A percentile compares a stretch with the other conserved stretches of the same genome.
Conservation (phyloP, 2,888 invertebrate species). For the Dendrolimus houi region DNA sequence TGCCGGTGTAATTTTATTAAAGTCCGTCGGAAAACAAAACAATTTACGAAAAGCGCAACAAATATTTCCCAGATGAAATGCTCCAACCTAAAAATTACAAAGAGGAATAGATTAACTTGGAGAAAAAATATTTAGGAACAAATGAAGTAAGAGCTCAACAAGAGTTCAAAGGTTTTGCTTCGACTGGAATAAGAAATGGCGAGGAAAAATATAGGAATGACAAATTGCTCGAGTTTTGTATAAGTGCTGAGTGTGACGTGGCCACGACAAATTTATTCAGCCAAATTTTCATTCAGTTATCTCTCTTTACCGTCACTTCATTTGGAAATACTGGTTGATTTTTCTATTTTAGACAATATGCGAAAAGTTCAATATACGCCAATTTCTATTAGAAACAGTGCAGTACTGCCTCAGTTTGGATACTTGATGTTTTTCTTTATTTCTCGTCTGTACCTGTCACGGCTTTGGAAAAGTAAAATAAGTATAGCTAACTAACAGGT, state of each 20-base stretch:
- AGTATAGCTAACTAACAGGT: no score
- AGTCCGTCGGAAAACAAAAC: no score
- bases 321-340: background rate
- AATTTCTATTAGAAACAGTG: no score
- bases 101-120: constrained; percentile 15
- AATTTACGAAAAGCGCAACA: background rate
- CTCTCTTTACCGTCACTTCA: constrained; percentile 7
- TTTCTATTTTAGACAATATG: no score
- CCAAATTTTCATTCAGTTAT: constrained; percentile 11
- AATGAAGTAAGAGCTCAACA: constrained; percentile 18
- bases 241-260: constrained; percentile 8
- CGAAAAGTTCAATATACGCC: no score
- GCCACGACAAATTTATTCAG: constrained; percentile 15
- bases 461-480: no score
- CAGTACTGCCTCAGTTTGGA: no score
- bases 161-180: constrained; percentile 17
- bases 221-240: constrained; percentile 16
- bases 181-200: constrained; percentile 13
- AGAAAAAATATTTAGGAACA: constrained; percentile 14
- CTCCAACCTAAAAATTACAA: constrained; percentile 12
- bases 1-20: no score
- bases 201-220: constrained; percentile 20
- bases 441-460: no score
- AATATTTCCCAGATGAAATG: constrained; percentile 7
- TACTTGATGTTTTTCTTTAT: no score